Evolutionary conservation across 2,888 invertebrate species (phyloP).

Genomic region (Julus scanicus): DNA sequence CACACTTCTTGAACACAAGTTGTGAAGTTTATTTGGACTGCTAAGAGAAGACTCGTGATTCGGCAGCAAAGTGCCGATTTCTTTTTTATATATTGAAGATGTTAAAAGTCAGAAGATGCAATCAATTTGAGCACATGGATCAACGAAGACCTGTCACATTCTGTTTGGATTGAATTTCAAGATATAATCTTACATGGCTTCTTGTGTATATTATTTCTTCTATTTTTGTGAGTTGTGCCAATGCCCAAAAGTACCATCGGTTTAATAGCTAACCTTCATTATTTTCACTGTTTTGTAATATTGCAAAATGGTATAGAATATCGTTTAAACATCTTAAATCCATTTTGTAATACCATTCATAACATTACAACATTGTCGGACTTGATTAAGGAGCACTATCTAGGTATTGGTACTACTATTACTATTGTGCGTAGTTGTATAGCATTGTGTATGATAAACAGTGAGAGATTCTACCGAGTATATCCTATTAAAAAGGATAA

Average conservation of each 20-base stretch:
- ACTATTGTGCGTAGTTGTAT: background rate
- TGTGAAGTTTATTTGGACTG: background rate
- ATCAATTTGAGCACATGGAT: slow-evolving; percentile 21
- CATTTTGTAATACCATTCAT: background rate
- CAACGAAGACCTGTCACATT: background rate
- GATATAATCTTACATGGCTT: background rate
- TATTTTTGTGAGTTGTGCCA: slow-evolving; percentile 30
- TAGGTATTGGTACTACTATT: background rate
- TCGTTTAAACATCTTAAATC: background rate
- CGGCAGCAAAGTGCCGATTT: background rate
- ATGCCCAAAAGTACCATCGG: slow-evolving; percentile 1
- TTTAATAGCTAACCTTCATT: background rate
- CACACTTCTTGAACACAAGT: background rate
- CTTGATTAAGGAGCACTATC: background rate
- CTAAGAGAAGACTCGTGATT: background rate
- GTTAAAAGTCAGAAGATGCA: background rate
- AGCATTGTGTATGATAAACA: background rate
- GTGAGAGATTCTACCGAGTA: background rate
- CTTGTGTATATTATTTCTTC: background rate
- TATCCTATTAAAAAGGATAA: background rate
- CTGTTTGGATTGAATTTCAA: slow-evolving; percentile 8
- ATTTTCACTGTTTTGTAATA: background rate
- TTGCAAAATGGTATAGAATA: background rate
- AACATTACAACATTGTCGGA: background rate
- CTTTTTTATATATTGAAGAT: background rate